Evolutionary conservation across 2,113 vertebrate genomes (phyloP), one percentile per base, ranked within the genome.

Genomic region (Gila orcuttii): DNA sequence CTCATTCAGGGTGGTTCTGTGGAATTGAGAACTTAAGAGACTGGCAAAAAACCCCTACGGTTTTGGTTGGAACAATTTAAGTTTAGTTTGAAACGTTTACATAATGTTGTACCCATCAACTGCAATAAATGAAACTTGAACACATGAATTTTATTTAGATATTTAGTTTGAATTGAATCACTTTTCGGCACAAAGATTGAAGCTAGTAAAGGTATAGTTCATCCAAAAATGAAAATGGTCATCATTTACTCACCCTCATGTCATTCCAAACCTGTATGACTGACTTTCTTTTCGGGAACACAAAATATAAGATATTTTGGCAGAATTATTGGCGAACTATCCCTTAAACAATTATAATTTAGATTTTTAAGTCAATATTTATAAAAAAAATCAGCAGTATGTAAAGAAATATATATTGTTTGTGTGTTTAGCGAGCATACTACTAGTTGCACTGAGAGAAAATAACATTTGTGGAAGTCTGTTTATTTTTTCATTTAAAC

Each of bases 51-150:
- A 79, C 9, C 1, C 39, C 39, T 75, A 50, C 0, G 6, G 23
- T 81, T 33, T 84, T 87, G 71, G 68, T 77, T 69, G 55, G 28
- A 81, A 80, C 36, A 42, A 28, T 82, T 83, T 71, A 82, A 62
- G 23, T 83, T 78, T 59, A 33, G 57, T 66, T 85, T 85, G 66
- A 87, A 86, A 85, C 50, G n/a, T 73, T 73, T 80, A 64, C 69
- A 64, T 31, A 31, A 86, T 87, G 39, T 78, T 89, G 78, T 86
- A 78, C 62, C 62, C 71, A 85, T 13, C 31, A 83, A 82, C 82
- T 87, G 78, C 88, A 86, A 87, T 87, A 84, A 86, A 86, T 84
- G 3, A 86, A 78, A 79, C 79, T 71, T 79, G 55, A 80, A 74
- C 31, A n/a, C 3, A 68, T 55, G 3, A 66, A 79, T 31, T 77